phyloP scores from a whole-genome alignment of 2,113 vertebrate genomes.

The Xerus inauris region DNA sequence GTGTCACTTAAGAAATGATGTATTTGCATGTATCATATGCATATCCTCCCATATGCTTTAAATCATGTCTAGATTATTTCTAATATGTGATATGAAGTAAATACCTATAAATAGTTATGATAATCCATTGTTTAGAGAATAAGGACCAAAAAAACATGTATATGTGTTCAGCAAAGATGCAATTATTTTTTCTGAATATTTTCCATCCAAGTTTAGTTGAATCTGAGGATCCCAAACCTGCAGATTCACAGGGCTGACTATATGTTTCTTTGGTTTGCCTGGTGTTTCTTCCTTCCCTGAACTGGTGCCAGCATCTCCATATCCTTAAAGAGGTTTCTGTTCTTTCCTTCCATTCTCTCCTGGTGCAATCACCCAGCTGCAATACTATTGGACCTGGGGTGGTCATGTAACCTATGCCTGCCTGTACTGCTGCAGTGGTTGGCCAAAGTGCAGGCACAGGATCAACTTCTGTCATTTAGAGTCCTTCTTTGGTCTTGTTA shows the following conservation, averaged over 20 bases:
- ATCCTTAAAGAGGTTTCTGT: background rate
- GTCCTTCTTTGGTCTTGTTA: background rate
- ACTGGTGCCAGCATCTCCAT: background rate
- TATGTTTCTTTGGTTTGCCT: background rate
- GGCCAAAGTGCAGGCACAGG: background rate
- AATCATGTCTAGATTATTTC: background rate
- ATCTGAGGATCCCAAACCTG: background rate
- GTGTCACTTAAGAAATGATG: background rate
- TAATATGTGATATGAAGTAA: background rate
- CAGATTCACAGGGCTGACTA: background rate
- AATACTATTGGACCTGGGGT: background rate
- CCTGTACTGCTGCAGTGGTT: background rate
- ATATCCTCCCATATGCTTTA: background rate
- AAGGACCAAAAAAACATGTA: background rate
- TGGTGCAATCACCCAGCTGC: fast-evolving
- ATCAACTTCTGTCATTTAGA: background rate
- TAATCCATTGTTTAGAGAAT: background rate
- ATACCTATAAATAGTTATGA: background rate
- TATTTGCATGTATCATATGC: background rate
- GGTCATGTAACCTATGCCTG: background rate
- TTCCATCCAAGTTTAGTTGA: background rate
- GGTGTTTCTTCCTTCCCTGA: background rate
- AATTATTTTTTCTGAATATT: background rate
- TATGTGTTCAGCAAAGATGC: background rate
- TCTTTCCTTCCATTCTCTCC: background rate